A percentile compares a stretch with the other conserved stretches of the same genome.
These are phyloP conservation scores for Rhamnusium bicolor DNA, from an alignment of 2,888 invertebrate genomes.

Conservation along the genomic window DNA sequence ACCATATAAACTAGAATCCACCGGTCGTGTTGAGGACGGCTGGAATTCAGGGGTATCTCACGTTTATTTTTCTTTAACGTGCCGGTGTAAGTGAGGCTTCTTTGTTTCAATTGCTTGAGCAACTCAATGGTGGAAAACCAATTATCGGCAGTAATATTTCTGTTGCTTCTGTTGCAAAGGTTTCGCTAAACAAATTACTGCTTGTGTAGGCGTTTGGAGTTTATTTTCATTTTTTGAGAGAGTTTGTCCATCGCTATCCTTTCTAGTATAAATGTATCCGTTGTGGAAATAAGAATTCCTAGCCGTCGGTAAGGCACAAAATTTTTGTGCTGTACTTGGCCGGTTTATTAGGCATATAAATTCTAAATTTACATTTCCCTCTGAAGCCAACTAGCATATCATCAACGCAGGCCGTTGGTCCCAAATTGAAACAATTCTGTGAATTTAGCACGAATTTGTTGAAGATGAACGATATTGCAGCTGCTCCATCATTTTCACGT, in stretches of 20 bases:
- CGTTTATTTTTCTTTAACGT: background rate
- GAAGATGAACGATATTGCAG: too few relatives aligned
- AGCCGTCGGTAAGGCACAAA: conserved; percentile 54
- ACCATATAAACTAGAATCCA: background rate
- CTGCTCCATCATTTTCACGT: too few relatives aligned
- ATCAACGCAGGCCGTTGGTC: background rate
- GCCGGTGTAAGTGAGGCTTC: too few relatives aligned
- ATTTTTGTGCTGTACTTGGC: conserved; percentile 59
- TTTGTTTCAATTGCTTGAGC: too few relatives aligned
- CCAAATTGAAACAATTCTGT: conserved; percentile 26
- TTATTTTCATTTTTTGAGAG: background rate
- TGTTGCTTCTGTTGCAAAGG: background rate
- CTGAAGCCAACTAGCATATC: conserved; percentile 42
- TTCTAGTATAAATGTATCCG: conserved; percentile 1
- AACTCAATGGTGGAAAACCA: too few relatives aligned
- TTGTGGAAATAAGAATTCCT: conserved; percentile 1
- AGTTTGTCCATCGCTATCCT: background rate
- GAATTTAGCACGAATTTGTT: too few relatives aligned
- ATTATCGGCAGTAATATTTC: too few relatives aligned
- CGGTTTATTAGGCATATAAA: conserved; percentile 62
- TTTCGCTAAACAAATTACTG: background rate
- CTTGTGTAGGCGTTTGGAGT: too few relatives aligned
- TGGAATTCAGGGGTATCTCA: conserved; percentile 8
- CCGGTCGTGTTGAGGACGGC: background rate
- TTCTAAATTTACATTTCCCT: too few relatives aligned